These are phyloP conservation scores for Bovichtus variegatus DNA, from an alignment of 2,797 vertebrate species.

Conservation along the genomic window DNA sequence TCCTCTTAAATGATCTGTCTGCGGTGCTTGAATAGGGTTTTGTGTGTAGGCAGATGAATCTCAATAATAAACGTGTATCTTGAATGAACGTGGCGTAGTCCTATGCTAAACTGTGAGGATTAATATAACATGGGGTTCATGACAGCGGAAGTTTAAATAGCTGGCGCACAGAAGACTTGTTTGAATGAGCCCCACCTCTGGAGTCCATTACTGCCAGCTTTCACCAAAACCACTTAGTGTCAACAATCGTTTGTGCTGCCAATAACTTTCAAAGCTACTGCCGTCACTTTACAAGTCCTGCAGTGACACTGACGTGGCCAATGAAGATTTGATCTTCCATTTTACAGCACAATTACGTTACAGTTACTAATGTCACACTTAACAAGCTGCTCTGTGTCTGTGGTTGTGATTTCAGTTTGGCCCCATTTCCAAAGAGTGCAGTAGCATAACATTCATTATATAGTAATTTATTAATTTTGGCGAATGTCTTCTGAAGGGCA, in stretches of 20 bases:
- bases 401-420: not conserved
- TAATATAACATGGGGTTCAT: not conserved
- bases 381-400: constrained; percentile 9
- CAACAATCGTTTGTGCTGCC: constrained; percentile 17
- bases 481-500: constrained; percentile 83
- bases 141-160: not conserved
- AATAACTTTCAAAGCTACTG: not conserved
- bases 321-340: not conserved
- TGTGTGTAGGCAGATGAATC: not conserved
- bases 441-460: constrained; percentile 69
- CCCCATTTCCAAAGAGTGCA: constrained; percentile 8
- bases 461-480: constrained; percentile 87
- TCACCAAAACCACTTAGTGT: constrained; percentile 7
- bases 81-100: no score
- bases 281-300: not conserved
- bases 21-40: not conserved
- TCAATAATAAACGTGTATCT: not conserved
- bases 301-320: not conserved
- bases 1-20: not conserved
- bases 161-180: not conserved
- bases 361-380: not conserved
- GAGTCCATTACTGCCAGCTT: constrained; percentile 9
- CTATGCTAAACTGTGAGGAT: not conserved
- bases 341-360: not conserved
- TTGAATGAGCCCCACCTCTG: constrained; percentile 15